phyloP scores from a whole-genome alignment of 1,140 invertebrate genomes.

The Yoshiicerus persimilis region DNA sequence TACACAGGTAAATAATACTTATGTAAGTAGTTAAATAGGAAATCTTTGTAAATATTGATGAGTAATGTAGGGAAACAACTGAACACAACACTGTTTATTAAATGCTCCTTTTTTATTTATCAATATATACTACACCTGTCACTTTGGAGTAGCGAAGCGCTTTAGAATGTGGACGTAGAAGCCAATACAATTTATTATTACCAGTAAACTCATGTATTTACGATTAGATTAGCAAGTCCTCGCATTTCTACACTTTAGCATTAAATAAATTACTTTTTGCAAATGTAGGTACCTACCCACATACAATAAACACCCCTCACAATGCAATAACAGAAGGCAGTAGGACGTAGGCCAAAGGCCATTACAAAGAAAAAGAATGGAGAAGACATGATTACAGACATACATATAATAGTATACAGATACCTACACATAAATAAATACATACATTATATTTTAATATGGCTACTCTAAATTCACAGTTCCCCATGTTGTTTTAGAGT shows the following conservation, averaged over 20 bases:
- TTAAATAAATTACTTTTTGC: background rate
- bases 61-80: background rate
- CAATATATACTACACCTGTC: background rate
- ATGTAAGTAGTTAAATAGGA: background rate
- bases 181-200: background rate
- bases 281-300: background rate
- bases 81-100: background rate
- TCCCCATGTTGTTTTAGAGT: background rate
- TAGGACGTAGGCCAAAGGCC: background rate
- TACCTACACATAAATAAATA: background rate
- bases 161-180: background rate
- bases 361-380: background rate
- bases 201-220: background rate
- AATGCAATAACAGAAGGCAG: background rate
- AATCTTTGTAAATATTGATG: background rate
- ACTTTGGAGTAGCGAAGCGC: background rate
- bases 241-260: background rate
- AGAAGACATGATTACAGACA: background rate
- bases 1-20: background rate
- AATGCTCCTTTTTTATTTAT: background rate
- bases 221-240: background rate
- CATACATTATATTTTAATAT: constrained; percentile 16
- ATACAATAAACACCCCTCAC: background rate
- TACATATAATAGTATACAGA: background rate
- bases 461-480: background rate